Percentiles rank a stretch among this genome's conserved stretches.
phyloP scores from a whole-genome alignment of 2,797 vertebrate species.

The Spondyliosoma cantharus region DNA sequence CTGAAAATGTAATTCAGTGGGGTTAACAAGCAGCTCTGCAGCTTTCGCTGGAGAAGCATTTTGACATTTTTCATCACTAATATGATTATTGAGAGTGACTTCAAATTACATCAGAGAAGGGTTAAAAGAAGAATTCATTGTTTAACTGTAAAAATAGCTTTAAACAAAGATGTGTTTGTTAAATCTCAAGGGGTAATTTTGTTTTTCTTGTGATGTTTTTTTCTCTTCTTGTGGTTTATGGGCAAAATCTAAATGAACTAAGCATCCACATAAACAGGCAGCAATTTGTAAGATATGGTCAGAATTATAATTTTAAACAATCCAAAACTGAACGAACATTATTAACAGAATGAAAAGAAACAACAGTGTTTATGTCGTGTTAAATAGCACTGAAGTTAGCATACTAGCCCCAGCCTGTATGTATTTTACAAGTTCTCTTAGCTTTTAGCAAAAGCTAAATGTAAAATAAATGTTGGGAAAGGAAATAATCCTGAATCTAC shows the following conservation, averaged over 20 bases:
- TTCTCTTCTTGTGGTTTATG: not conserved
- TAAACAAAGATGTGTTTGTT: not conserved
- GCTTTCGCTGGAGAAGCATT: slow-evolving; percentile 1
- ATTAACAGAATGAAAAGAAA: no score
- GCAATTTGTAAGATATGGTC: no score
- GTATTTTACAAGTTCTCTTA: no score
- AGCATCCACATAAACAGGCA: no score
- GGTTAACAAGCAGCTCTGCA: slow-evolving; percentile 24
- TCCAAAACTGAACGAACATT: no score
- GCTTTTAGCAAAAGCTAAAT: no score
- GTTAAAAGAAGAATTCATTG: not conserved
- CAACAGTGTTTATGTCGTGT: no score
- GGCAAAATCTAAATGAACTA: not conserved
- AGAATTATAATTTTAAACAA: no score
- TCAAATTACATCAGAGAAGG: not conserved
- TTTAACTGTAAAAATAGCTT: not conserved
- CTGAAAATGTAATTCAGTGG: slow-evolving; percentile 32
- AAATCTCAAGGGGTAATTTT: not conserved
- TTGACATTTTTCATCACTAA: not conserved
- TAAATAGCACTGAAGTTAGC: no score
- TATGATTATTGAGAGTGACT: not conserved
- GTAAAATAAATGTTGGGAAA: no score
- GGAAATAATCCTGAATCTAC: no score
- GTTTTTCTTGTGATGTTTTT: not conserved
- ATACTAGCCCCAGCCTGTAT: no score